phyloP scores from a whole-genome alignment of 2,113 vertebrate species.

The Cettia cetti region DNA sequence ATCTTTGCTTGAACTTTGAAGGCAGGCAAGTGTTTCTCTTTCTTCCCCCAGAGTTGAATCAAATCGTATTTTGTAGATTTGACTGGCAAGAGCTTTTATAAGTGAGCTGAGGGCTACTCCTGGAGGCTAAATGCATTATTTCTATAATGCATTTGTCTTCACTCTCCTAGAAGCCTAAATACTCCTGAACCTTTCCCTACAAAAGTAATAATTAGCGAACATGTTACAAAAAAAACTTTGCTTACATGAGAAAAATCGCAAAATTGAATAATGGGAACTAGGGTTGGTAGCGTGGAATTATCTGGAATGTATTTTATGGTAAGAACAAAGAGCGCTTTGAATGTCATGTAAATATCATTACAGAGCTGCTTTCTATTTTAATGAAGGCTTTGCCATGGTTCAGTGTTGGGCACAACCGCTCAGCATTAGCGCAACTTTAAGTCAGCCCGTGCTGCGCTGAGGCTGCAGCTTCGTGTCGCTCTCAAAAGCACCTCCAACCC shows the following conservation, averaged over 20 bases:
- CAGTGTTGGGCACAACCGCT: not conserved
- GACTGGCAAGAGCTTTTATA: conserved; percentile 75
- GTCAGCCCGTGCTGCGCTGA: not conserved
- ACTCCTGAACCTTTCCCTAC: conserved; percentile 66
- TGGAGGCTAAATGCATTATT: conserved; percentile 72
- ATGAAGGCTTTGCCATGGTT: conserved; percentile 48
- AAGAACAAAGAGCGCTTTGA: conserved; percentile 74
- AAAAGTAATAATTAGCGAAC: conserved; percentile 74
- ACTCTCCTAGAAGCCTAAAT: conserved; percentile 62
- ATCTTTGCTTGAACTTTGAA: conserved; percentile 74
- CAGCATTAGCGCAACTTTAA: not conserved
- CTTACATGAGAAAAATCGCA: conserved; percentile 10
- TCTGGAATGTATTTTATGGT: conserved; percentile 65
- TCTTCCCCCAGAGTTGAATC: conserved; percentile 67
- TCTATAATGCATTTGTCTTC: conserved; percentile 70
- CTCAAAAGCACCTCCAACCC: conserved; percentile 43
- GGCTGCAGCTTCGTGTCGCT: not conserved
- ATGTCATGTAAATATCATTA: conserved; percentile 75
- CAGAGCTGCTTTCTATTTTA: conserved; percentile 60
- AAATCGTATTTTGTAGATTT: conserved; percentile 68
- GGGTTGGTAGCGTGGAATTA: conserved; percentile 58
- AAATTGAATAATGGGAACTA: conserved; percentile 47
- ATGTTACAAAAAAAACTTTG: conserved; percentile 56
- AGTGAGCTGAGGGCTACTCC: conserved; percentile 66
- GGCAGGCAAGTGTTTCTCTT: conserved; percentile 70